Evolutionary conservation across 1,140 invertebrate genomes (phyloP).

Genomic region (Lucilia sericata): DNA sequence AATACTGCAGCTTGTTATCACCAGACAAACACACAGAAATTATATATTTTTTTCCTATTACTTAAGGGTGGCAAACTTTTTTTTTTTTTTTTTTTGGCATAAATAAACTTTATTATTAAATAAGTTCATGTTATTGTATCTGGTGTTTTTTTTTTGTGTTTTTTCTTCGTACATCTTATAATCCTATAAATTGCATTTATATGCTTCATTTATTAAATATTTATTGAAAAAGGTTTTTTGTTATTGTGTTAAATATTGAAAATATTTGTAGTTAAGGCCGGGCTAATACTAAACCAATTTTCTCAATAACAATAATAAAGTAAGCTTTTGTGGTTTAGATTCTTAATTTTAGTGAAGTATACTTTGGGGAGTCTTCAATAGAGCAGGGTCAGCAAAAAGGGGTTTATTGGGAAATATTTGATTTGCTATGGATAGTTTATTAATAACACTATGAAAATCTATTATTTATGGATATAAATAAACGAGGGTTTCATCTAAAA

Average conservation of each 20-base stretch:
- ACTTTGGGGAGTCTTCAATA: not conserved
- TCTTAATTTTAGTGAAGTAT: not conserved
- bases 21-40: not conserved
- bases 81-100: not conserved
- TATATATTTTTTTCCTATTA: no score
- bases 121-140: not conserved
- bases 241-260: not conserved
- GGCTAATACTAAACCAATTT: not conserved
- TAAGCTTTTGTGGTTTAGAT: not conserved
- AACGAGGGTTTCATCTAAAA: no score
- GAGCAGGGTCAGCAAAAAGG: no score
- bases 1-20: not conserved
- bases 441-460: no score
- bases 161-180: not conserved
- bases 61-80: not conserved
- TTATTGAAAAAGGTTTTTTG: not conserved
- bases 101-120: not conserved
- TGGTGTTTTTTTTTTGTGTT: not conserved
- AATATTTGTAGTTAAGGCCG: no score
- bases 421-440: no score
- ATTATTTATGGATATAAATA: no score
- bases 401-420: no score
- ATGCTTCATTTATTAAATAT: slow-evolving; percentile 9
- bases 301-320: not conserved
- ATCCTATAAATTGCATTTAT: slow-evolving; percentile 9